A percentile compares a stretch with the other conserved stretches of the same genome.
phyloP scores from a whole-genome alignment of 2,888 invertebrate genomes.

The Rapana venosa region DNA sequence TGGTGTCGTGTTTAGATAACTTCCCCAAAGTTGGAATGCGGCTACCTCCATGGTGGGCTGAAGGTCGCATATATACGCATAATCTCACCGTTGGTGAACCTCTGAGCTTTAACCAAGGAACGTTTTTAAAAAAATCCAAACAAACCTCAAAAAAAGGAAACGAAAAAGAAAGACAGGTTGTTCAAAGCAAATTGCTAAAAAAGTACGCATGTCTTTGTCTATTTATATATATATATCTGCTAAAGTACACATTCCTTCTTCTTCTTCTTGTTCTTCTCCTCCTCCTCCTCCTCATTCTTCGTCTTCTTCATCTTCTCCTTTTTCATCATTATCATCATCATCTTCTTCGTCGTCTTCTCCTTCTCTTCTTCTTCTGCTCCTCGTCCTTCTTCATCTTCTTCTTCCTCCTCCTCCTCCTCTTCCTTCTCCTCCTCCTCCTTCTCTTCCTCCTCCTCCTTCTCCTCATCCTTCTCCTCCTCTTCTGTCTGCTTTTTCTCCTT shows the following conservation, averaged over 20 bases:
- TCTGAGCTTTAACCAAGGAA: no score
- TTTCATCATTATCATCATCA: not conserved
- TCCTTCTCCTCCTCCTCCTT: not conserved
- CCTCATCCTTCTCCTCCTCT: not conserved
- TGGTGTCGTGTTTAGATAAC: no score
- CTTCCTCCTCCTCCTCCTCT: not conserved
- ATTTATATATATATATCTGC: no score
- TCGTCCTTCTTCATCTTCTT: not conserved
- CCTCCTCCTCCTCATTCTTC: not conserved
- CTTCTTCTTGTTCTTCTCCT: not conserved
- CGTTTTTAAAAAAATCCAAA: no score
- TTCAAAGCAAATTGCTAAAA: no score
- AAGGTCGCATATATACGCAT: no score
- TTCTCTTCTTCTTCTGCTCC: not conserved
- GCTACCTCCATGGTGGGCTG: no score
- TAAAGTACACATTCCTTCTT: not conserved
- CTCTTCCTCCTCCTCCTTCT: not conserved
- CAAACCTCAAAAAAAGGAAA: no score
- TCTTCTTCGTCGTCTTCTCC: not conserved
- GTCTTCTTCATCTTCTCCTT: not conserved
- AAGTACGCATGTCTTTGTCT: no score
- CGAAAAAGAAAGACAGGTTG: no score
- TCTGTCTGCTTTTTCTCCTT: not conserved
- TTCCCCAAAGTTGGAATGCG: no score
- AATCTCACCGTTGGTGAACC: no score